Percentiles rank a stretch among this genome's conserved stretches.
phyloP scores from a whole-genome alignment of 2,888 invertebrate genomes.

The Chrysotoxum bicinctum region DNA sequence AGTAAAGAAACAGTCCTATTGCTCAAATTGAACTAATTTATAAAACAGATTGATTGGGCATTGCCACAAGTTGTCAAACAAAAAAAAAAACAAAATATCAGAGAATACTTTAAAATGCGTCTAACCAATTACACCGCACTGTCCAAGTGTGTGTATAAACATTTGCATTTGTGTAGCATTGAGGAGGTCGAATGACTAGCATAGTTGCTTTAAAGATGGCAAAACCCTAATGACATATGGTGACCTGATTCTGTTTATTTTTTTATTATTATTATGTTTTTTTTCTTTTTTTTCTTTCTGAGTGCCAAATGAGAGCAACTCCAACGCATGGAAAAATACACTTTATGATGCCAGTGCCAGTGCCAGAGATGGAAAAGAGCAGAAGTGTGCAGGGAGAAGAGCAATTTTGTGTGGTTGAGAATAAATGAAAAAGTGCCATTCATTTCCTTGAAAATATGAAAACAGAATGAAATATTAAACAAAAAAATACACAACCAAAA shows the following conservation, averaged over 20 bases:
- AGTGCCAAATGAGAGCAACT: constrained; percentile 68
- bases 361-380: constrained; percentile 2
- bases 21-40: too few relatives aligned
- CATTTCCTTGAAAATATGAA: constrained; percentile 40
- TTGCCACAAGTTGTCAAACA: too few relatives aligned
- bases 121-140: constrained; percentile 10
- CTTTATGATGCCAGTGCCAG: constrained; percentile 42
- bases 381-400: neutral
- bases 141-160: neutral
- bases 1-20: too few relatives aligned
- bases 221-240: constrained; percentile 55
- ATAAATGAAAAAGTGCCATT: constrained; percentile 62
- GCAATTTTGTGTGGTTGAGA: constrained; percentile 61
- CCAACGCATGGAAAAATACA: constrained; percentile 58
- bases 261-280: constrained; percentile 26
- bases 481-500: constrained; percentile 28
- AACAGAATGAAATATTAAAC: constrained; percentile 43
- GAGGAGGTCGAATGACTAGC: constrained; percentile 33
- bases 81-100: neutral
- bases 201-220: constrained; percentile 29
- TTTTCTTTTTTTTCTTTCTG: constrained; percentile 23
- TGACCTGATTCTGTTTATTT: constrained; percentile 51
- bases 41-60: too few relatives aligned
- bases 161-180: neutral
- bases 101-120: neutral